Percentiles rank a stretch among this genome's conserved stretches.
Conservation (phyloP, 2,888 invertebrate genomes). For the Limnephilus lunatus region DNA sequence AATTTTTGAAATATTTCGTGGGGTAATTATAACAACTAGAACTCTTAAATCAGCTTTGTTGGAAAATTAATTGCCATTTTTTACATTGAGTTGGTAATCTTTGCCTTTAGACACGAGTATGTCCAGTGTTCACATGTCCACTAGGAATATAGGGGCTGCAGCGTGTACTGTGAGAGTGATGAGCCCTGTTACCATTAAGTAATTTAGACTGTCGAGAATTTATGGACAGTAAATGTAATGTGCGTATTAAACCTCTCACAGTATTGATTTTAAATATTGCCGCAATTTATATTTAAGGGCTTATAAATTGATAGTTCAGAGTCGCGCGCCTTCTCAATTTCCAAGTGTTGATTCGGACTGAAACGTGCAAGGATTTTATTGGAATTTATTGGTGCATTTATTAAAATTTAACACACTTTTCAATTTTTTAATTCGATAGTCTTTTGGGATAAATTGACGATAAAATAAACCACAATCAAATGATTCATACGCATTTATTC, state of each 20-base stretch:
- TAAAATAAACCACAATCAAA: not conserved
- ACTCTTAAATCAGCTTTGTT: no score
- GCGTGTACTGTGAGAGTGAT: not conserved
- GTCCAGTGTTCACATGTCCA: not conserved
- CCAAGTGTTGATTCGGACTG: not conserved
- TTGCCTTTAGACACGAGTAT: not conserved
- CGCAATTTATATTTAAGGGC: constrained; percentile 49
- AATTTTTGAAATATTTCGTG: no score
- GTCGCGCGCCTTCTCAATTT: constrained; percentile 2
- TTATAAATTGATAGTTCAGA: constrained; percentile 33
- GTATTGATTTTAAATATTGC: constrained; percentile 48
- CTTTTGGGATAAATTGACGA: not conserved
- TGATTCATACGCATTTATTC: not conserved
- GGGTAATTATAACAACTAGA: no score
- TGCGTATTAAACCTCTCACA: constrained; percentile 20
- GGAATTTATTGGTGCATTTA: not conserved
- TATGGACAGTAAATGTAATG: constrained; percentile 46
- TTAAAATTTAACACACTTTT: not conserved
- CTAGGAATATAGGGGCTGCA: not conserved
- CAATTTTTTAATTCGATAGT: not conserved
- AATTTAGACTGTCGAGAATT: constrained; percentile 2
- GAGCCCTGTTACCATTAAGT: not conserved
- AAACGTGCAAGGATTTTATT: not conserved
- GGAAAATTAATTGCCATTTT: no score
- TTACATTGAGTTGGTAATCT: not conserved